Base-by-base conservation (phyloP, 2,113 vertebrate species). In the Origma solitaria region DNA sequence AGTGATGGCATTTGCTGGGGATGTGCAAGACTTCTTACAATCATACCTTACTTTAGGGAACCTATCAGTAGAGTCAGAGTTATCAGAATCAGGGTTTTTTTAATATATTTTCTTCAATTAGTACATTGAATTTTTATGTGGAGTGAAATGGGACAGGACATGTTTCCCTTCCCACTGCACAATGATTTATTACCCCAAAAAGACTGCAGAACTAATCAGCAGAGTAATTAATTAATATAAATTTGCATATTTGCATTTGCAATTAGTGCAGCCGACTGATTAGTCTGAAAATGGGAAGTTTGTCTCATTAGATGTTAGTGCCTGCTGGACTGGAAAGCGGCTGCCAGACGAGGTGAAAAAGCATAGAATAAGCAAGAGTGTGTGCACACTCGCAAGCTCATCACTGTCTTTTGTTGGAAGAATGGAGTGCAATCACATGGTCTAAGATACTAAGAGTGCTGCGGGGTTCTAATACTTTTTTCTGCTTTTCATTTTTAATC, bases 181-280 rank as follows among this genome's bases (percentile, higher is more conserved):
- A 98, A 98, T 99, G 99, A 99, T 99, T 99, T 99, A 99, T 99
- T 99, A 99, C 98, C 98, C 98, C 97, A 98, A 99, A 98, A 99
- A 99, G 98, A 99, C 98, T 97, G 98, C 99, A 99, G 98, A 99
- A 99, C 99, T 99, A 99, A 99, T 99, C 99, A 99, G 99, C 98
- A 98, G 98, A 99, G 99, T 99, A 99, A 99, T 99, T 99, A 99
- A 99, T 99, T 99, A 99, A 99, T 99, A 99, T 99, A 99, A 99
- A 99, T 99, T 99, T 99, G 99, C 99, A 99, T 99, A 99, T 99
- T 99, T 99, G 99, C 99, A 99, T 99, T 99, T 99, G 99, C 99
- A 99, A 99, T 99, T 99, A 99, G 99, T 99, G 99, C 99, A 99
- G 99, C 99, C 98, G 98, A 99, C 99, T 99, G 99, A 99, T 99